These are phyloP conservation scores for Kuschelorhynchus macadamiae DNA, from an alignment of 2,888 invertebrate species.

Conservation along the genomic window DNA sequence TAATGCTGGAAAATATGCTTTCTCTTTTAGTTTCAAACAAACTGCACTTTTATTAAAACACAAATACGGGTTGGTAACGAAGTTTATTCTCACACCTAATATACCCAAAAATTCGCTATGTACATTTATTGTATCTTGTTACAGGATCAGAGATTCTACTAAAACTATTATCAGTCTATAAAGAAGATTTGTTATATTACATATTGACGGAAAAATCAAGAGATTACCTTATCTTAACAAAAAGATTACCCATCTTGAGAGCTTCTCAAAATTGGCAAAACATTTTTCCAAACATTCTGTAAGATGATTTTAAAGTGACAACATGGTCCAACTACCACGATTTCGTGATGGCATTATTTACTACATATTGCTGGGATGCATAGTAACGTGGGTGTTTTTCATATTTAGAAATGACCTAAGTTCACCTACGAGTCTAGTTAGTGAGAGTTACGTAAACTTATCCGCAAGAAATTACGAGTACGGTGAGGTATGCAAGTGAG, in stretches of 20 bases:
- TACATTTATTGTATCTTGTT: too few species aligned
- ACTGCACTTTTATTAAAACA: too few species aligned
- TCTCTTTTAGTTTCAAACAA: too few species aligned
- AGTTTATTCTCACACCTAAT: too few species aligned
- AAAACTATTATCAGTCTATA: neutral
- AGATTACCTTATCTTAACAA: constrained; percentile 22
- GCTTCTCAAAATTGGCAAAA: constrained; percentile 1
- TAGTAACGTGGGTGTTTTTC: constrained; percentile 26
- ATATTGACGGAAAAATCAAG: constrained; percentile 18
- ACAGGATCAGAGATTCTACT: neutral
- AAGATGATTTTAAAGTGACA: constrained; percentile 4
- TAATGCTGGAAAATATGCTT: too few species aligned
- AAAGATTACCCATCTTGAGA: neutral
- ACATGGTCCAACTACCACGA: constrained; percentile 18
- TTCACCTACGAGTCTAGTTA: neutral
- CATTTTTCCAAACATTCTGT: constrained; percentile 2
- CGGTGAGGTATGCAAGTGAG: constrained; percentile 36
- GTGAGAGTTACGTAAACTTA: neutral
- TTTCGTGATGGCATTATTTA: constrained; percentile 16
- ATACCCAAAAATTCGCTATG: too few species aligned
- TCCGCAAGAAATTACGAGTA: constrained; percentile 22
- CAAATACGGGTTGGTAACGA: too few species aligned
- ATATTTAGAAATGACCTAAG: neutral
- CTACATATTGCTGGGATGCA: constrained; percentile 24
- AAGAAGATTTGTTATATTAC: neutral